Conservation (phyloP, 2,797 vertebrate genomes). For the Manis pentadactyla region DNA sequence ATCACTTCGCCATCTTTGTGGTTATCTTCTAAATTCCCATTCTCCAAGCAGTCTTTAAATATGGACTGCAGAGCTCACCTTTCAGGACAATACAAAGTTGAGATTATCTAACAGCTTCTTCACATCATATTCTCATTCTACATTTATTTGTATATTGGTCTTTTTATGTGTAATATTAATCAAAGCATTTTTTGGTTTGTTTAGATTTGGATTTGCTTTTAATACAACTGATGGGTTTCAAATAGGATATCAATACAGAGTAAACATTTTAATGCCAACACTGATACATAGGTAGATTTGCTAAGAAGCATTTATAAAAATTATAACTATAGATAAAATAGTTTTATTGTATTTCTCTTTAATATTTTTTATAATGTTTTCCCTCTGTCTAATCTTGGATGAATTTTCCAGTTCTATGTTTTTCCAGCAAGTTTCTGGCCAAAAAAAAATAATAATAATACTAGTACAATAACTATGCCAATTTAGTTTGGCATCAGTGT, state of each 20-base stretch:
- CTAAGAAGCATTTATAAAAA: background rate
- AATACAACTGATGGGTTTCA: background rate
- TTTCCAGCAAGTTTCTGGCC: slow-evolving; percentile 73
- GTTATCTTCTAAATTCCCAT: slow-evolving; percentile 31
- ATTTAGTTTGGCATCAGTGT: slow-evolving; percentile 61
- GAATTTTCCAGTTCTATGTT: slow-evolving; percentile 66
- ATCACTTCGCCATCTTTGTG: background rate
- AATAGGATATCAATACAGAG: background rate
- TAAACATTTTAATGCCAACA: background rate
- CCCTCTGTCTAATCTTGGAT: slow-evolving; percentile 53
- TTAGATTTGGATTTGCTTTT: slow-evolving; percentile 52
- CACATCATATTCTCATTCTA: background rate
- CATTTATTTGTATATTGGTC: background rate
- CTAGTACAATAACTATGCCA: slow-evolving; percentile 44
- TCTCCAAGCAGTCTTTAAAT: background rate
- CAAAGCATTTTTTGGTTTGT: background rate
- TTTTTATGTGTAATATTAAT: background rate
- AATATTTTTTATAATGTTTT: slow-evolving; percentile 32
- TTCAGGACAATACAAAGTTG: background rate
- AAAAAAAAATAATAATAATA: slow-evolving; percentile 44
- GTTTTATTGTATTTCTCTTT: slow-evolving; percentile 2
- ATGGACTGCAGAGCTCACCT: background rate
- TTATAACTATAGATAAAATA: slow-evolving; percentile 1
- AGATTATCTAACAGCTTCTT: background rate
- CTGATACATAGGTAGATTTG: background rate